A percentile compares a stretch with the other conserved stretches of the same genome.
Conservation (phyloP, 2,888 invertebrate genomes). For the Chalcosyrphus nemorum region DNA sequence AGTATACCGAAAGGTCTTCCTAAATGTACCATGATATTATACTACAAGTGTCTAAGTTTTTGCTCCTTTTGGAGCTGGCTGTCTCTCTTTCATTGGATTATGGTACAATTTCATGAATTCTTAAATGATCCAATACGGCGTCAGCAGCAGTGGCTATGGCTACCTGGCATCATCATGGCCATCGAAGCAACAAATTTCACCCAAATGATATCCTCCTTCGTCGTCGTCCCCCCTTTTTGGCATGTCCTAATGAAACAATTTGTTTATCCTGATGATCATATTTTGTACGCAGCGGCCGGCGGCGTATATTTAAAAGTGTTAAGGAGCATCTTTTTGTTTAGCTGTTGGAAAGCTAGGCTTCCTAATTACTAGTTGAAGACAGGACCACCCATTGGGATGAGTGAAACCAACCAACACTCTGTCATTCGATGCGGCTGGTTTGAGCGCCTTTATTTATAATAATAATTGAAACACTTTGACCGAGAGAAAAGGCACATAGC, state of each 20-base stretch:
- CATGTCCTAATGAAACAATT: constrained; percentile 70
- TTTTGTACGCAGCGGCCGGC: too few relatives aligned
- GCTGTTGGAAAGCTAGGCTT: background rate
- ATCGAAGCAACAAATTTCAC: constrained; percentile 67
- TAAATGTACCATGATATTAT: constrained; percentile 60
- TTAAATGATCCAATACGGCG: constrained; percentile 67
- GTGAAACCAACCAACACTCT: constrained; percentile 35
- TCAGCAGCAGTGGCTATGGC: constrained; percentile 53
- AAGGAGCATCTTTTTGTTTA: constrained; percentile 6
- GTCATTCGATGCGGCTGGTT: constrained; percentile 49
- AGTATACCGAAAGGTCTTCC: constrained; percentile 41
- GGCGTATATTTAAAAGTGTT: constrained; percentile 29
- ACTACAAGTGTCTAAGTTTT: constrained; percentile 51
- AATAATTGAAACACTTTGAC: constrained; percentile 68
- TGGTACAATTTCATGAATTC: constrained; percentile 69
- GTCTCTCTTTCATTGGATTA: constrained; percentile 59
- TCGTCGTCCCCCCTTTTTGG: background rate
- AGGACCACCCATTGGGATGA: constrained; percentile 2
- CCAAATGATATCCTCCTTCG: constrained; percentile 33
- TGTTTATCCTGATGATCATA: constrained; percentile 58
- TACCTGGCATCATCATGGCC: constrained; percentile 52
- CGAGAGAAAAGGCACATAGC: constrained; percentile 27
- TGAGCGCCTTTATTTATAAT: constrained; percentile 49
- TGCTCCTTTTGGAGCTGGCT: too few relatives aligned
- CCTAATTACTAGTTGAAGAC: constrained; percentile 41